Base-by-base conservation (phyloP, 2,888 invertebrate species). In the Pachydiplax longipennis region DNA sequence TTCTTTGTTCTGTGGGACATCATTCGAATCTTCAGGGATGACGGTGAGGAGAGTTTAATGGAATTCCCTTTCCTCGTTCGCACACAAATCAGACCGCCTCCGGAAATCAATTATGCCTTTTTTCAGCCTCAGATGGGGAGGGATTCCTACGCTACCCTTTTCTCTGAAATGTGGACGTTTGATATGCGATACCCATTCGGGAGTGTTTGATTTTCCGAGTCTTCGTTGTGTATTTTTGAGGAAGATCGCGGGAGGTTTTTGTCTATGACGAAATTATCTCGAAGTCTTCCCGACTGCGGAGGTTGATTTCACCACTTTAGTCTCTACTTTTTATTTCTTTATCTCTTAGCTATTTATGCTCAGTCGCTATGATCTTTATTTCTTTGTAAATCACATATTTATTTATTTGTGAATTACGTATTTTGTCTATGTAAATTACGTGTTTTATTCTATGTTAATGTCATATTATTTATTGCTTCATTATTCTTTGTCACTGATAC, bases 51-150 rank as follows among this genome's bases (percentile, higher is more conserved):
- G 37, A 18, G 37, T 58, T n/a, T 31, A 83, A 35, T 83, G 83
- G 31, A 83, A 61, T 58, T 65, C 83, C 58, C 35, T 65, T 61
- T 37, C 37, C 58, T 35, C 25, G 35, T 87, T 15, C 87, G 61
- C 61, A 87, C 61, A 61, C 87, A 61, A 87, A 65, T 87, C 87
- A 35, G n/a, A 61, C 35, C 82, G 82, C 83, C 65, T 12, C 58
- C 37, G 87, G 48, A n/a, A 40, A 87, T 87, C 61, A 87, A 87
- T 87, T 87, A 65, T 87, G 37, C 40, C 65, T 40, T 37, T n/a
- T 82, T 44, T 22, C 22, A 31, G 58, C 15, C 25, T 18, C 2
- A 22, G n/a, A 18, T 15, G 53, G 12, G 15, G 25, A n/a, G 8
- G 65, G 65, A 87, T 61, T 87, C 61, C 65, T 31, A 13, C 25